A percentile compares a stretch with the other conserved stretches of the same genome.
These are phyloP conservation scores for Hydriomena furcata DNA, from an alignment of 2,888 invertebrate genomes.

Conservation along the genomic window DNA sequence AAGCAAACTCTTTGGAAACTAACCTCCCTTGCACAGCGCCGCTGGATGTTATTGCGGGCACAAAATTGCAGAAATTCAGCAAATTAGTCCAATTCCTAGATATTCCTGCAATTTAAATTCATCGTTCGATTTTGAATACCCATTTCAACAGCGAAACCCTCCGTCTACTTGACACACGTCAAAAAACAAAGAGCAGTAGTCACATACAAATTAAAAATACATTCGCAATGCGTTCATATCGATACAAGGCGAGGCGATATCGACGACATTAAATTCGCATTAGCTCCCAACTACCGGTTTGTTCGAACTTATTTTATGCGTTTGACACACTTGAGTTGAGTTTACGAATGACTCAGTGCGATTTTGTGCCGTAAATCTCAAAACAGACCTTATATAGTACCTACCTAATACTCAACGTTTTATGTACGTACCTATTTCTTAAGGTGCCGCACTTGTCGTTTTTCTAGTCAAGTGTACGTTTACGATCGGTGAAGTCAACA, in stretches of 20 bases:
- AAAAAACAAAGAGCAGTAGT: constrained; percentile 29
- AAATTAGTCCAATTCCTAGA: neutral
- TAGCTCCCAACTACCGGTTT: constrained; percentile 63
- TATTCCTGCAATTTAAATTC: constrained; percentile 1
- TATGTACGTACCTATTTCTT: no score
- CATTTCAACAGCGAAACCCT: constrained; percentile 3
- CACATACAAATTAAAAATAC: constrained; percentile 32
- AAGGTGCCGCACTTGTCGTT: no score
- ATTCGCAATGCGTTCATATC: constrained; percentile 51
- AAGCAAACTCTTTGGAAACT: neutral
- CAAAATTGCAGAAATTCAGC: neutral
- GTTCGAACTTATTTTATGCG: constrained; percentile 52
- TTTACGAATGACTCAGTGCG: constrained; percentile 24
- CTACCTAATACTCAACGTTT: no score
- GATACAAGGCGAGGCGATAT: constrained; percentile 59
- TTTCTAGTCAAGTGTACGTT: no score
- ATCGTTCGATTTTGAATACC: neutral
- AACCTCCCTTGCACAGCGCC: neutral
- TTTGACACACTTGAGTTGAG: constrained; percentile 48
- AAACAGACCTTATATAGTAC: constrained; percentile 9
- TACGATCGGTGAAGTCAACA: no score
- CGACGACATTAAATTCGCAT: constrained; percentile 71
- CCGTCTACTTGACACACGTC: constrained; percentile 15
- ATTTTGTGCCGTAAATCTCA: constrained; percentile 15
- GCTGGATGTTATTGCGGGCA: neutral